These are phyloP conservation scores for Aphaenogaster floridana DNA, from an alignment of 1,140 invertebrate genomes.

Conservation along the genomic window DNA sequence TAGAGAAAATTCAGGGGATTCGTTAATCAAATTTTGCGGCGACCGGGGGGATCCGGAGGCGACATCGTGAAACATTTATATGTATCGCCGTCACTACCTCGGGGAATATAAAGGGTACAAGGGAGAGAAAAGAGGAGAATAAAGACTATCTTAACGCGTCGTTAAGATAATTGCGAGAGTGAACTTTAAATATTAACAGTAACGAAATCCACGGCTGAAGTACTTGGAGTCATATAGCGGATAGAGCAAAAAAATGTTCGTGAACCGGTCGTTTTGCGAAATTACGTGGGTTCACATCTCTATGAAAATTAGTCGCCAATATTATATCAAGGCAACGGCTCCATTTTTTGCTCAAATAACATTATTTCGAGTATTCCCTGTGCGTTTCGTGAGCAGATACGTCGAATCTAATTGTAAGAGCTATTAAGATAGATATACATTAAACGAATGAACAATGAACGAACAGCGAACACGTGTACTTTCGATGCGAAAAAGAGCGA, in stretches of 20 bases:
- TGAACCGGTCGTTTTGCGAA: constrained; percentile 26
- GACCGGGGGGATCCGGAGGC: constrained; percentile 20
- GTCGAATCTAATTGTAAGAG: constrained; percentile 22
- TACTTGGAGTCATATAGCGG: not conserved
- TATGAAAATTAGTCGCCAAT: constrained; percentile 31
- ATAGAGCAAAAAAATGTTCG: not conserved
- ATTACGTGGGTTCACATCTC: constrained; percentile 21
- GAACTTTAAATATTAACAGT: constrained; percentile 41
- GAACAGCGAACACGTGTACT: not conserved
- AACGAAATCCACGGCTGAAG: not conserved
- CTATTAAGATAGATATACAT: not conserved
- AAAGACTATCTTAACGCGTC: constrained; percentile 1
- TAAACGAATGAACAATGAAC: constrained; percentile 13
- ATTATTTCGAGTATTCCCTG: constrained; percentile 17
- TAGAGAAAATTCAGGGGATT: constrained; percentile 58
- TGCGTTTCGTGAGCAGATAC: not conserved
- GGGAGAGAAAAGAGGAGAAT: not conserved
- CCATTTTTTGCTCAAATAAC: constrained; percentile 41
- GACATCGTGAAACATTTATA: constrained; percentile 58
- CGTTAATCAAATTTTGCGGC: constrained; percentile 63
- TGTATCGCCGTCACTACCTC: constrained; percentile 41
- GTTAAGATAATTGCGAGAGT: constrained; percentile 38
- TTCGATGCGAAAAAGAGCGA: not conserved
- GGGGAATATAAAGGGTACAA: not conserved
- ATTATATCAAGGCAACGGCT: not conserved